phyloP scores from a whole-genome alignment of 2,888 invertebrate species.

The Epistrophella euchroma region DNA sequence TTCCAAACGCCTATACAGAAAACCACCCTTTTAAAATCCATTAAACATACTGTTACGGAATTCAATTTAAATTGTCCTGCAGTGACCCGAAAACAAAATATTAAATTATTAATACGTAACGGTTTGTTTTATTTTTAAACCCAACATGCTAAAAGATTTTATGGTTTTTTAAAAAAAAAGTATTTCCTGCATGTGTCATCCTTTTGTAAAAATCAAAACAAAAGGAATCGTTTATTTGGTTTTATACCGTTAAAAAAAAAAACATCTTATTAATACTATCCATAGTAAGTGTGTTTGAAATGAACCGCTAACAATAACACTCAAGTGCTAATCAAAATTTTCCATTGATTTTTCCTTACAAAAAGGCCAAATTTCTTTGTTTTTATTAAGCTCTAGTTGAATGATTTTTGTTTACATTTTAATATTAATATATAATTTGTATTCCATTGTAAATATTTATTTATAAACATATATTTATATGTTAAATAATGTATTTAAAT shows the following conservation, averaged over 20 bases:
- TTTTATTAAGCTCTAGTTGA: background rate
- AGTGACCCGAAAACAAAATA: conserved; percentile 2
- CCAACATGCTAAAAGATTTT: background rate
- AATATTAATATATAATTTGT: background rate
- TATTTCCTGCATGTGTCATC: conserved; percentile 21
- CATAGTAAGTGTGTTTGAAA: background rate
- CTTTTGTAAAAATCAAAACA: background rate
- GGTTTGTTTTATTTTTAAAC: conserved; percentile 4
- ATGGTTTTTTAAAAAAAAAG: background rate
- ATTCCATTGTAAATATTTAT: background rate
- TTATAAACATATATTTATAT: too few relatives aligned
- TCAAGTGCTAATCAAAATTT: conserved; percentile 9
- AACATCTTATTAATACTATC: background rate
- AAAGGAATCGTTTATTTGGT: background rate
- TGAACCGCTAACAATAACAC: background rate
- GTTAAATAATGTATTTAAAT: background rate
- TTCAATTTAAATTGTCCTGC: background rate
- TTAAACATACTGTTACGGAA: background rate
- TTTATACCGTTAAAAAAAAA: background rate
- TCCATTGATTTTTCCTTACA: conserved; percentile 7
- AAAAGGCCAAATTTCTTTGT: background rate
- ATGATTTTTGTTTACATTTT: background rate
- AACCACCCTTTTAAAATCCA: too few relatives aligned
- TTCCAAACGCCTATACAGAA: too few relatives aligned
- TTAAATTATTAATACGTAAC: conserved; percentile 12